Percentiles rank a stretch among this genome's conserved stretches.
These are phyloP conservation scores for Chunga burmeisteri DNA, from an alignment of 2,113 vertebrate species.

Conservation along the genomic window DNA sequence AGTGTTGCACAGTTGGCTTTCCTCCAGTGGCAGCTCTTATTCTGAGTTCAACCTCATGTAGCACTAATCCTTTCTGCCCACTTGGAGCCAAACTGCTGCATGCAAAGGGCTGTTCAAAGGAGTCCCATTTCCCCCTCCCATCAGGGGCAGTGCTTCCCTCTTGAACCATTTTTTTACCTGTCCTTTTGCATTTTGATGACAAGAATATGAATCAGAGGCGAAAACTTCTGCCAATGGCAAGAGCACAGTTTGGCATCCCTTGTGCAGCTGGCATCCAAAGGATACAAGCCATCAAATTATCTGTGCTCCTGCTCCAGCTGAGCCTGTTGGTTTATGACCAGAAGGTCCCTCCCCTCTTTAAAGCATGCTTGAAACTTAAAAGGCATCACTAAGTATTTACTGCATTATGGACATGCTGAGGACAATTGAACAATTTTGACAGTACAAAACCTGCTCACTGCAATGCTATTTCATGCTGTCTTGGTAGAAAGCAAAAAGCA, in stretches of 20 bases:
- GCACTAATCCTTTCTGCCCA: background rate
- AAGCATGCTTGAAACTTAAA: background rate
- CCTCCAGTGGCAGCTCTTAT: background rate
- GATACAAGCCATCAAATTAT: background rate
- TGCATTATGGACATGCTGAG: background rate
- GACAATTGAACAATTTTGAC: background rate
- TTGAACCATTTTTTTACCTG: background rate
- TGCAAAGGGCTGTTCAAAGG: background rate
- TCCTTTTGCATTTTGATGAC: background rate
- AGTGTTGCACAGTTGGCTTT: background rate
- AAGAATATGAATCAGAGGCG: slow-evolving; percentile 2
- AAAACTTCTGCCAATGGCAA: background rate
- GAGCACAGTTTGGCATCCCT: background rate
- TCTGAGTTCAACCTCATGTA: background rate
- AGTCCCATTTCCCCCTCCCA: background rate
- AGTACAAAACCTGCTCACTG: background rate
- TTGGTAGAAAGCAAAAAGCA: background rate
- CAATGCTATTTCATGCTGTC: background rate
- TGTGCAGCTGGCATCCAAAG: background rate
- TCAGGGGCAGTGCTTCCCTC: background rate
- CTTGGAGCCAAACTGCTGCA: background rate
- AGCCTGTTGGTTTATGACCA: background rate
- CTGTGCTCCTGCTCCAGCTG: background rate
- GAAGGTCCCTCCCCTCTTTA: background rate
- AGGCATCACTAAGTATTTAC: background rate